Conservation (phyloP, 2,797 vertebrate species). For the Pangasius krempfi region DNA sequence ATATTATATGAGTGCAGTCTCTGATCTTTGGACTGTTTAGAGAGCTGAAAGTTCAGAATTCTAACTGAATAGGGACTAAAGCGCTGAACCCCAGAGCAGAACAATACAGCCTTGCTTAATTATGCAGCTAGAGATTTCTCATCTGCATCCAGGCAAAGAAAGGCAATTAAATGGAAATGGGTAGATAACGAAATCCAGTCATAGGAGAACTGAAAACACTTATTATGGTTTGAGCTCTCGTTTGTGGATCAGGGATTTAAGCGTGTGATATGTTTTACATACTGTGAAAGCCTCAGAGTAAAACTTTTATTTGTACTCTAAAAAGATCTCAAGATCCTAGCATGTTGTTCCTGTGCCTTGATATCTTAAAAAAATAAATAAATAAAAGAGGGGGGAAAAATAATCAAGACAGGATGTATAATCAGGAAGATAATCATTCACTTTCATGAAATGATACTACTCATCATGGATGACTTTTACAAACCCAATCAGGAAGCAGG, state of each 20-base stretch:
- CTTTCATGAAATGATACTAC: neutral
- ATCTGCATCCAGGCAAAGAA: slow-evolving; percentile 54
- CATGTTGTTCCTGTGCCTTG: neutral
- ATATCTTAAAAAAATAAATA: neutral
- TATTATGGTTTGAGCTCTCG: slow-evolving; percentile 40
- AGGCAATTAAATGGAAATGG: slow-evolving; percentile 55
- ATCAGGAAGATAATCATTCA: neutral
- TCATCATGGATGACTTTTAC: neutral
- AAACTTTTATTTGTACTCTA: slow-evolving; percentile 16
- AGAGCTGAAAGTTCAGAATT: neutral
- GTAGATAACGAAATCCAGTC: slow-evolving; percentile 46
- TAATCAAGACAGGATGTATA: neutral
- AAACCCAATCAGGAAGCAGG: neutral
- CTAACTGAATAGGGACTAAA: slow-evolving; percentile 8
- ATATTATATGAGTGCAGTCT: neutral
- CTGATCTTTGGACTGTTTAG: neutral
- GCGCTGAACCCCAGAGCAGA: slow-evolving; percentile 37
- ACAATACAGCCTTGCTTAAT: slow-evolving; percentile 52
- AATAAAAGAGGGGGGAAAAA: neutral
- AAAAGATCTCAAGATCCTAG: neutral
- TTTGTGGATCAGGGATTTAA: slow-evolving; percentile 37
- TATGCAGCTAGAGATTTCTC: slow-evolving; percentile 54
- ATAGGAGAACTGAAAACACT: slow-evolving; percentile 38
- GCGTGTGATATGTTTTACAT: slow-evolving; percentile 47
- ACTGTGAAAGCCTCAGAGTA: slow-evolving; percentile 17